Percentiles rank a stretch among this genome's conserved stretches.
Conservation (phyloP, 2,797 vertebrate genomes). For the Microtus obscurus region DNA sequence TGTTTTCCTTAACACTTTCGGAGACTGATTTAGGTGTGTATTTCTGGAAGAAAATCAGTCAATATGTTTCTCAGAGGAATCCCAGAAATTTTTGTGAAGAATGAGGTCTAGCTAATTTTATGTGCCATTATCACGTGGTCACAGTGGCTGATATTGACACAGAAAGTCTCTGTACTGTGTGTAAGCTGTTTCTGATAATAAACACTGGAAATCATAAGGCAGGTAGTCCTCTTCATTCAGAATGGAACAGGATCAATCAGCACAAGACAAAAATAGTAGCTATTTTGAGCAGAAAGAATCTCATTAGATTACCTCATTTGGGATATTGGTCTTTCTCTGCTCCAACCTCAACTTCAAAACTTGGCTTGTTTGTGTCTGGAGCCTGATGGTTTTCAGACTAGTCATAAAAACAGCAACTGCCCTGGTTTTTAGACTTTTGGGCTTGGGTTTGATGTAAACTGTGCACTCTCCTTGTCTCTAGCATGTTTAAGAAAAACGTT, state of each 20-base stretch:
- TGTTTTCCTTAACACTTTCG: not conserved
- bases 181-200: not conserved
- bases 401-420: not conserved
- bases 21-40: not conserved
- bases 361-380: not conserved
- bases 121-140: not conserved
- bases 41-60: not conserved
- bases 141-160: not conserved
- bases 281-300: not conserved
- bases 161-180: not conserved
- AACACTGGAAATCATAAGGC: not conserved
- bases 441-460: not conserved
- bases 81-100: not conserved
- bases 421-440: not conserved
- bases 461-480: not conserved
- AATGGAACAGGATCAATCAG: not conserved
- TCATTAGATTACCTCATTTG: not conserved
- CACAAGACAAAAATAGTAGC: not conserved
- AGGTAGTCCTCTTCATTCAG: no score
- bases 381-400: not conserved
- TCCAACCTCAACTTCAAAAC: not conserved
- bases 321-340: not conserved
- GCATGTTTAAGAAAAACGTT: not conserved
- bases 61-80: not conserved
- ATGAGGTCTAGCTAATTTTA: not conserved